Conservation (phyloP, 1,140 invertebrate genomes). For the Agrypnia vestita region DNA sequence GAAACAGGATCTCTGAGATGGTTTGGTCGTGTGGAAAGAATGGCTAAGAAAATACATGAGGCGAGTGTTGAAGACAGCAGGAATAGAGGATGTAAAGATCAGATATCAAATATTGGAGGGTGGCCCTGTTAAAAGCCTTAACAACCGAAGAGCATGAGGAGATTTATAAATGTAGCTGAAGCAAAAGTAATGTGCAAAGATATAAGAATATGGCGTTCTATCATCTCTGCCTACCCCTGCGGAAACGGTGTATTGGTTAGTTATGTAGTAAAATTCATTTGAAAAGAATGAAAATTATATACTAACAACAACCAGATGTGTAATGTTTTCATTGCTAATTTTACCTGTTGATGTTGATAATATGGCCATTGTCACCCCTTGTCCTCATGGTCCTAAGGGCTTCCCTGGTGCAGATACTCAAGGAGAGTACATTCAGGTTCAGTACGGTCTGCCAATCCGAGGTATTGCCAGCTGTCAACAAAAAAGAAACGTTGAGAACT, state of each 20-base stretch:
- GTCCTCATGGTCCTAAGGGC: constrained; percentile 76
- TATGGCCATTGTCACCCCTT: constrained; percentile 76
- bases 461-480: constrained; percentile 31
- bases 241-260: too few relatives aligned
- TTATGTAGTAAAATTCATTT: too few relatives aligned
- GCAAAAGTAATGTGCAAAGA: too few relatives aligned
- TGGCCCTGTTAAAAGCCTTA: too few relatives aligned
- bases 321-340: too few relatives aligned
- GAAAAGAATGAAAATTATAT: neutral
- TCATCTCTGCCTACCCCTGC: neutral
- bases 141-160: too few relatives aligned
- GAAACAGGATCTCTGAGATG: neutral
- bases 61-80: too few relatives aligned
- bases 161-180: too few relatives aligned
- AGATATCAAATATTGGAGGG: too few relatives aligned
- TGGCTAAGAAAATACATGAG: too few relatives aligned
- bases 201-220: neutral
- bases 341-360: constrained; percentile 79
- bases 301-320: too few relatives aligned
- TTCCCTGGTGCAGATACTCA: constrained; percentile 73
- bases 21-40: neutral
- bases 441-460: constrained; percentile 56
- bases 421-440: constrained; percentile 74
- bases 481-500: neutral
- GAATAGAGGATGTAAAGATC: too few relatives aligned